Evolutionary conservation across 2,797 vertebrate species (phyloP), one percentile per base, ranked within the genome.

Genomic region (Cephalopachus bancanus): DNA sequence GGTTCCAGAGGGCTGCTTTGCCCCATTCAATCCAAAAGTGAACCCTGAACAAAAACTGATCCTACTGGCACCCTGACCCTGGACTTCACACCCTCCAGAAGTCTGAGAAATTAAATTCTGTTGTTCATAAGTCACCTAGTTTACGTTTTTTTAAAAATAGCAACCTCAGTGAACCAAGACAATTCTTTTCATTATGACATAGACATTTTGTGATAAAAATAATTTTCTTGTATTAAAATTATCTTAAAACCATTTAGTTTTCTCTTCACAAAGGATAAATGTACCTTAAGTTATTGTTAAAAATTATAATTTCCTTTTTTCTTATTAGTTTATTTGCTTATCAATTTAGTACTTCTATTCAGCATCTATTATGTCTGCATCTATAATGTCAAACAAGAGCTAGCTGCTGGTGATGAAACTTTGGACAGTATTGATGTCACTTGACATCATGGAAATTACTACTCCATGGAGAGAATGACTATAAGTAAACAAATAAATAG

Each of bases 191-290:
- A 72, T 51, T 74, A 57, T 89, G 7, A 15, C 15, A 69, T 55
- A 92, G 83, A 60, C 15, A 30, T 75, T 74, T 88, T 84, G 30
- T 84, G 60, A 79, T 30, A 75, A 55, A 88, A 90, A 55, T 84
- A 2, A 80, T 75, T 62, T 91, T 83, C 64, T 69, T n/a, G 2
- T 84, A 24, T 86, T 26, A 59, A 78, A 87, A 83, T 78, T 83
- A 33, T 67, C 94, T 92, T 67, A 51, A 78, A 91, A 37, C 5
- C 51, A n/a, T 53, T 22, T 67, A 10, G 14, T 37, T 91, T 71
- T 83, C 16, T 65, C 30, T 83, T 91, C 22, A 62, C 3, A 90
- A 75, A 72, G 6, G 33, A 44, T 8, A 85, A 55, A 7, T 62
- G n/a, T 16, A 1, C 8, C 59, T 79, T 53, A 69, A 75, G n/a